Evolutionary conservation across 2,888 invertebrate genomes (phyloP).

Genomic region (Ypsolopha scabrella): DNA sequence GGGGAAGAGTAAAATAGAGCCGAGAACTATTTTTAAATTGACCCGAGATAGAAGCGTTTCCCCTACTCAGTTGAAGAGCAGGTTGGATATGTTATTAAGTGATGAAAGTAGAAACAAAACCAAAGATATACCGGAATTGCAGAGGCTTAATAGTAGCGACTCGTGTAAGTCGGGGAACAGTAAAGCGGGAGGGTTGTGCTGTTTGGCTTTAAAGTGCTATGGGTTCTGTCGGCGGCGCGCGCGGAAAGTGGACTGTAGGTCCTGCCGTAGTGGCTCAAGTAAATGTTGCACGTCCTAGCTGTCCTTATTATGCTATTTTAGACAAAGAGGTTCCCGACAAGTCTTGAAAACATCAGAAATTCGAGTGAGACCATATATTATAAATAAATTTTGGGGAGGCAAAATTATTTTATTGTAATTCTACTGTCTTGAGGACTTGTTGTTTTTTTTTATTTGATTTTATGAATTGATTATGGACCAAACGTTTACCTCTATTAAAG

Average conservation of each 20-base stretch:
- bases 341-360: too few relatives aligned
- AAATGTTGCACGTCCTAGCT: conserved; percentile 37
- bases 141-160: conserved; percentile 46
- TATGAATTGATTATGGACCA: too few relatives aligned
- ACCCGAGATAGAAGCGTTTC: conserved; percentile 64
- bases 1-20: conserved; percentile 21
- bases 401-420: too few relatives aligned
- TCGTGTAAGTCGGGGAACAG: conserved; percentile 47
- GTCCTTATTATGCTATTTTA: background rate
- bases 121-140: conserved; percentile 26
- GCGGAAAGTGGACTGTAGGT: conserved; percentile 38
- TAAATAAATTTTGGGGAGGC: too few relatives aligned
- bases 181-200: conserved; percentile 42
- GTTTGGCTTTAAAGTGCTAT: conserved; percentile 52
- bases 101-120: conserved; percentile 20
- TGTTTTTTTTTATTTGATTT: too few relatives aligned
- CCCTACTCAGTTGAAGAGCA: conserved; percentile 72
- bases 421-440: too few relatives aligned
- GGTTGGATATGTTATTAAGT: conserved; percentile 60
- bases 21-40: conserved; percentile 25
- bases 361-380: too few relatives aligned
- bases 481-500: too few relatives aligned
- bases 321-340: too few relatives aligned
- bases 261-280: conserved; percentile 30
- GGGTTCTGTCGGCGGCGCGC: conserved; percentile 52